phyloP scores from a whole-genome alignment of 2,797 vertebrate species.

The Pristis pectinata region DNA sequence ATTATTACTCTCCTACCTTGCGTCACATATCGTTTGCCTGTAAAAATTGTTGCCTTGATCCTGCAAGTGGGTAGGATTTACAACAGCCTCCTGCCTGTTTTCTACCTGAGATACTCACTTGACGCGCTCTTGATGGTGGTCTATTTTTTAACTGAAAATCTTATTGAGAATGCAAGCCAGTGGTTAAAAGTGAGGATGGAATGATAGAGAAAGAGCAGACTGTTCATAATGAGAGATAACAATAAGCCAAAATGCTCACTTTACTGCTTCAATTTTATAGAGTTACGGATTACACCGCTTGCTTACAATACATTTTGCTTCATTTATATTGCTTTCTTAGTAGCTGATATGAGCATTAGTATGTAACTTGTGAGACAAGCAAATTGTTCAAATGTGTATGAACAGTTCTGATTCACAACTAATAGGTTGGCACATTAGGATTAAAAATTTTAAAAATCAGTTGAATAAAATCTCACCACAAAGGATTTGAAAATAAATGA shows the following conservation, averaged over 20 bases:
- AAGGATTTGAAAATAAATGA: not conserved
- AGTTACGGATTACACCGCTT: not conserved
- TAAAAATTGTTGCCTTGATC: not conserved
- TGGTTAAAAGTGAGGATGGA: not conserved
- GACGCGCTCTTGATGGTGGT: too few relatives aligned
- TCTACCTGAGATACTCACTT: not conserved
- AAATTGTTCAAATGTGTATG: constrained; percentile 3
- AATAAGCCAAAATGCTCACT: not conserved
- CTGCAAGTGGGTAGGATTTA: not conserved
- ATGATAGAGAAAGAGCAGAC: not conserved
- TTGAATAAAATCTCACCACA: not conserved
- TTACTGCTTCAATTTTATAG: not conserved
- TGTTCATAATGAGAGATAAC: not conserved
- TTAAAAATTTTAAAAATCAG: not conserved
- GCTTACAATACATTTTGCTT: constrained; percentile 2
- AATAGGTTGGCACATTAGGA: not conserved
- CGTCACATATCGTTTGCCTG: too few relatives aligned
- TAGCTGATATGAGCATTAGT: not conserved
- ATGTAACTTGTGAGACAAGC: constrained; percentile 9
- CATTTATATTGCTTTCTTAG: not conserved
- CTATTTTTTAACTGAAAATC: not conserved
- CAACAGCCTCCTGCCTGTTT: not conserved
- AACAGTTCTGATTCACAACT: not conserved
- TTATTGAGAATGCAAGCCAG: not conserved
- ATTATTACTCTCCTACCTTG: not conserved